phyloP scores from a whole-genome alignment of 2,888 invertebrate genomes.

The Andrena chrysosceles region DNA sequence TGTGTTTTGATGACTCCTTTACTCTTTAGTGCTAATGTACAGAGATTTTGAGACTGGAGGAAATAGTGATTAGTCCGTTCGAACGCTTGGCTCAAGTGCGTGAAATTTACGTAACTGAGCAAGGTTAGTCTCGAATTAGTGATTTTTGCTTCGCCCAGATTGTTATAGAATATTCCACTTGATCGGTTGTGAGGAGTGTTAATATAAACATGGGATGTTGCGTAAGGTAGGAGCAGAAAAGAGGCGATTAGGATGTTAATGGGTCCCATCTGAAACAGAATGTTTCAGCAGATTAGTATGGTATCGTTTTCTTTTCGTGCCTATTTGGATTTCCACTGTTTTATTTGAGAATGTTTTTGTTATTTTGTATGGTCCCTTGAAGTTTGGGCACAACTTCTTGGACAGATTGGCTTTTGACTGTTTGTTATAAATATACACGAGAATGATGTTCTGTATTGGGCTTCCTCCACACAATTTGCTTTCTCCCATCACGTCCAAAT shows the following conservation, averaged over 20 bases:
- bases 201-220: neutral
- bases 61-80: neutral
- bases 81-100: neutral
- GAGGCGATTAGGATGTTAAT: neutral
- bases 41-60: constrained; percentile 2
- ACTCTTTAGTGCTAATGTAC: neutral
- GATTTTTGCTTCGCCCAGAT: neutral
- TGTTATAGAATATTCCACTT: constrained; percentile 20
- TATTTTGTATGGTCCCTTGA: constrained; percentile 24
- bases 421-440: constrained; percentile 15
- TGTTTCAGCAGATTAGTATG: constrained; percentile 21
- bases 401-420: neutral
- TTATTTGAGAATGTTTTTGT: neutral
- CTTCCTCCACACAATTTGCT: no score
- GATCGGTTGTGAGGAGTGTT: constrained; percentile 6
- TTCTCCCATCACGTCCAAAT: no score
- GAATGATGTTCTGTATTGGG: no score
- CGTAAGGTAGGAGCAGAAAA: constrained; percentile 3
- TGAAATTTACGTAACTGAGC: constrained; percentile 3
- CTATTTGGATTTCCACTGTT: constrained; percentile 23
- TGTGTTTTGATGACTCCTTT: neutral
- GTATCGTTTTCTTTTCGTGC: constrained; percentile 8
- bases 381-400: constrained; percentile 19
- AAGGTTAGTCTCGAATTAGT: constrained; percentile 3
- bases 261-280: constrained; percentile 17